phyloP scores from a whole-genome alignment of 2,888 invertebrate species.

The Agrotis puta region DNA sequence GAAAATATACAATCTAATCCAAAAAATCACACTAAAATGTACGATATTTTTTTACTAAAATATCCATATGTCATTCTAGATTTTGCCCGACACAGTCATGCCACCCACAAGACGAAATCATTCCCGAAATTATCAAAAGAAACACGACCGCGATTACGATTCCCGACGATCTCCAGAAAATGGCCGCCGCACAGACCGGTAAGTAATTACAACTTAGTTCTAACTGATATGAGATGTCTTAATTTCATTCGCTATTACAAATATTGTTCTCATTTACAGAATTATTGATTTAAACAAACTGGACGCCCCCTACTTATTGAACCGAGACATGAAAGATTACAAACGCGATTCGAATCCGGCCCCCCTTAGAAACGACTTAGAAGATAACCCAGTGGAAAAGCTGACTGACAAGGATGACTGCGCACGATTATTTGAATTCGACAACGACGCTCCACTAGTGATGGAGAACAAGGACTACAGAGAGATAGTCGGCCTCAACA shows the following conservation, averaged over 20 bases:
- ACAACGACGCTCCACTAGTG: slow-evolving; percentile 90
- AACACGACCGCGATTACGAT: slow-evolving; percentile 86
- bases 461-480: slow-evolving; percentile 88
- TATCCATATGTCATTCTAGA: slow-evolving; percentile 68
- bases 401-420: slow-evolving; percentile 87
- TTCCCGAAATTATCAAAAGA: slow-evolving; percentile 86
- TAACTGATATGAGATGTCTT: neutral
- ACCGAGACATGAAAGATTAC: slow-evolving; percentile 83
- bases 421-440: slow-evolving; percentile 91
- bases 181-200: slow-evolving; percentile 87
- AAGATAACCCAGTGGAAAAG: slow-evolving; percentile 86
- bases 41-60: slow-evolving; percentile 1
- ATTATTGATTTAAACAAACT: slow-evolving; percentile 89
- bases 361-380: slow-evolving; percentile 75
- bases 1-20: neutral
- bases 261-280: slow-evolving; percentile 74
- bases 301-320: slow-evolving; percentile 85
- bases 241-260: neutral
- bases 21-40: neutral
- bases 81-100: slow-evolving; percentile 89
- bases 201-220: slow-evolving; percentile 48
- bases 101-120: slow-evolving; percentile 88
- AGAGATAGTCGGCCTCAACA: slow-evolving; percentile 87
- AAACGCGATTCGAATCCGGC: slow-evolving; percentile 80
- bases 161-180: slow-evolving; percentile 86